Conservation (phyloP, 2,888 invertebrate species). For the Xestoiulus laeticollis region DNA sequence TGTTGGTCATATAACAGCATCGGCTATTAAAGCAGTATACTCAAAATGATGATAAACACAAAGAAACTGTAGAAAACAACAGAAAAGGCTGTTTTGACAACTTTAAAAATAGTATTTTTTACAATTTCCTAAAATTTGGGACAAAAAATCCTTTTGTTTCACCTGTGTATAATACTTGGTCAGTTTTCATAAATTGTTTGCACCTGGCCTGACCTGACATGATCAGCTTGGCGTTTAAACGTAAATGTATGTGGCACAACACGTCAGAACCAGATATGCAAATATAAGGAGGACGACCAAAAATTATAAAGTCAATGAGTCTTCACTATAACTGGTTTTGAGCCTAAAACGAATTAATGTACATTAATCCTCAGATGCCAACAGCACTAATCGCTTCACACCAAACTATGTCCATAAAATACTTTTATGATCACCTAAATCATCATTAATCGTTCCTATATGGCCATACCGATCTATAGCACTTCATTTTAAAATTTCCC, state of each 20-base stretch:
- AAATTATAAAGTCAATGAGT: background rate
- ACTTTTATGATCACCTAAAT: background rate
- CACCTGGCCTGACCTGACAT: conserved; percentile 43
- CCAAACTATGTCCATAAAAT: background rate
- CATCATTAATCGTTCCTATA: background rate
- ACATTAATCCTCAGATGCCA: background rate
- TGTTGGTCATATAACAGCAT: too few relatives aligned
- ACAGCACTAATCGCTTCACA: background rate
- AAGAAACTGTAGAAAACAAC: too few relatives aligned
- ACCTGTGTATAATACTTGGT: background rate
- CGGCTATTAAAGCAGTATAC: too few relatives aligned
- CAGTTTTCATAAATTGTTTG: background rate
- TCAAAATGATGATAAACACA: too few relatives aligned
- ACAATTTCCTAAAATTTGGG: too few relatives aligned
- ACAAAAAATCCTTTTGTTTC: background rate
- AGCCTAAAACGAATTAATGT: background rate
- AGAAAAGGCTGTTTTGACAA: too few relatives aligned
- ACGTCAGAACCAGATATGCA: conserved; percentile 10
- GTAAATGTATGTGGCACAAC: background rate
- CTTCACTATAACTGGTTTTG: background rate
- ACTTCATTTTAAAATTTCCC: background rate
- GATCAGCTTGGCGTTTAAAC: background rate
- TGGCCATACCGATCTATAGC: background rate
- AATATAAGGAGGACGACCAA: background rate
- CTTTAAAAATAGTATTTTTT: too few relatives aligned